Percentiles rank a stretch among this genome's conserved stretches.
phyloP scores from a whole-genome alignment of 2,113 vertebrate genomes.

The Pungitius pungitius region DNA sequence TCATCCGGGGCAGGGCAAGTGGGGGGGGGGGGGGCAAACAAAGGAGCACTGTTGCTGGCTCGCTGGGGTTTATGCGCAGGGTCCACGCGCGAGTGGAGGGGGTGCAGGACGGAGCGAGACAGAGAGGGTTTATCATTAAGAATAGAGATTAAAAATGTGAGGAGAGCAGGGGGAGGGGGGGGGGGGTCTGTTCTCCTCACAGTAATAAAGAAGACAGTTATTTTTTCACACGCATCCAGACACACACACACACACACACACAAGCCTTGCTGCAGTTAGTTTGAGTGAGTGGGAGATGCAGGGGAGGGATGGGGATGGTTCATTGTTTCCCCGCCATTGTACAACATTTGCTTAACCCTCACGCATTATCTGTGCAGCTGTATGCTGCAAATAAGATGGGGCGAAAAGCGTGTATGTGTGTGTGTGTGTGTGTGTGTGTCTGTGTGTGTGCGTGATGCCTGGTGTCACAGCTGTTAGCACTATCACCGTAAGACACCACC shows the following conservation, averaged over 20 bases:
- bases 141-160: constrained; percentile 77
- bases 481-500: constrained; percentile 57
- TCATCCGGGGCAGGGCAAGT: constrained; percentile 67
- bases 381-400: constrained; percentile 69
- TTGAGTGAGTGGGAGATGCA: constrained; percentile 39
- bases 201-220: constrained; percentile 69
- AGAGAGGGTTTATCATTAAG: constrained; percentile 68
- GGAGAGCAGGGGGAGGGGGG: constrained; percentile 55
- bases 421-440: not conserved
- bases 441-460: constrained; percentile 26
- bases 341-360: constrained; percentile 80
- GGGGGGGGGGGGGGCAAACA: constrained; percentile 79
- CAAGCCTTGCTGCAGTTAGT: constrained; percentile 30
- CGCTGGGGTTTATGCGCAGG: constrained; percentile 65
- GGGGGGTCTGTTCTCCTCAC: constrained; percentile 63
- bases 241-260: constrained; percentile 33
- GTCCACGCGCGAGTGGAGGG: constrained; percentile 52
- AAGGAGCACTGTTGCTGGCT: constrained; percentile 88
- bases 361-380: constrained; percentile 81
- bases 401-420: constrained; percentile 7
- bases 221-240: constrained; percentile 39
- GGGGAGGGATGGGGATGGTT: constrained; percentile 29
- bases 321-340: constrained; percentile 78
- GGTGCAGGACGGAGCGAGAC: constrained; percentile 38
- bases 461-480: constrained; percentile 71